Percentiles rank a stretch among this genome's conserved stretches.
Conservation (phyloP, 2,888 invertebrate species). For the Agrypnus murinus region DNA sequence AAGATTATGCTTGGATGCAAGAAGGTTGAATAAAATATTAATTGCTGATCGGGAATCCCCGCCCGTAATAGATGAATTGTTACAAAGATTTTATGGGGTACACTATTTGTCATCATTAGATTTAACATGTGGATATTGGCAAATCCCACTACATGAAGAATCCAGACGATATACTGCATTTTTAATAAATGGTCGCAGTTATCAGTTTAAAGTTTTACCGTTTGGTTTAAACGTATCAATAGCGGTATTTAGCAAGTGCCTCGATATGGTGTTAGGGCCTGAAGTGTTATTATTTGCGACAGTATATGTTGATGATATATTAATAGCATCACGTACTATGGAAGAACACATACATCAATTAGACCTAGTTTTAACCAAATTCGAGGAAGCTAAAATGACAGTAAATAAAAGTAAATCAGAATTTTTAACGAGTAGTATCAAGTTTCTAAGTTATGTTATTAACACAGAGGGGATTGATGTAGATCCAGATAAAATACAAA, state of each 20-base stretch:
- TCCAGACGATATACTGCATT: slow-evolving; percentile 56
- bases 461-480: not conserved
- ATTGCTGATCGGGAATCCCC: slow-evolving; percentile 40
- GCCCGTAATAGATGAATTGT: slow-evolving; percentile 43
- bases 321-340: slow-evolving; percentile 46
- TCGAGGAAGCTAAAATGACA: slow-evolving; percentile 50
- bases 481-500: slow-evolving; percentile 38
- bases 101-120: slow-evolving; percentile 52
- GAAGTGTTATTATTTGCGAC: slow-evolving; percentile 47
- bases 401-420: slow-evolving; percentile 53
- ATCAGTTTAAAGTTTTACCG: slow-evolving; percentile 52
- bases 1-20: slow-evolving; percentile 27
- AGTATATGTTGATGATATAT: slow-evolving; percentile 49
- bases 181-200: slow-evolving; percentile 48
- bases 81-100: slow-evolving; percentile 50
- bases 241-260: slow-evolving; percentile 45
- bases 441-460: slow-evolving; percentile 54
- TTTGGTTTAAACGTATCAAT: slow-evolving; percentile 51
- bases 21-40: slow-evolving; percentile 24
- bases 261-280: slow-evolving; percentile 48
- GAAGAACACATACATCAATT: slow-evolving; percentile 53
- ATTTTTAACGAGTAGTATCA: slow-evolving; percentile 52
- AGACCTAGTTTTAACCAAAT: slow-evolving; percentile 37
- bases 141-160: slow-evolving; percentile 49
- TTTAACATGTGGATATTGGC: slow-evolving; percentile 57